A percentile compares a stretch with the other conserved stretches of the same genome.
phyloP scores from a whole-genome alignment of 2,113 vertebrate genomes.

The Dromas ardeola region DNA sequence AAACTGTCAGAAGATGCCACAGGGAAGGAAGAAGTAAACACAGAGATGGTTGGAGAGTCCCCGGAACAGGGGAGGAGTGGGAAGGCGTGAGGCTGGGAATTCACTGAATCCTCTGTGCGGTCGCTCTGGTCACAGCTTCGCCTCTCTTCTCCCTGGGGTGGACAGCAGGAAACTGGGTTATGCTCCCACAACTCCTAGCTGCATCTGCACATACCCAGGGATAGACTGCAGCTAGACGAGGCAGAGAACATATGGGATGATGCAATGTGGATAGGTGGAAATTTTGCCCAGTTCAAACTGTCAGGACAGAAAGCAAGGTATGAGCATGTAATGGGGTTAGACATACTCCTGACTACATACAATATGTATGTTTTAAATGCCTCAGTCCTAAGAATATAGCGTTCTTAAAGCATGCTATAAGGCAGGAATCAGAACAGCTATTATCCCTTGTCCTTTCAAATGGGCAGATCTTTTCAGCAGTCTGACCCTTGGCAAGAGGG shows the following conservation, averaged over 20 bases:
- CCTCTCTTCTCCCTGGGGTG: not conserved
- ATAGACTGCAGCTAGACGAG: not conserved
- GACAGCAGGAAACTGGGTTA: not conserved
- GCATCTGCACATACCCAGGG: not conserved
- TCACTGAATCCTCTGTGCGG: not conserved
- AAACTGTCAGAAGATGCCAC: not conserved
- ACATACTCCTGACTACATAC: not conserved
- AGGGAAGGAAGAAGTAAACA: constrained; percentile 2
- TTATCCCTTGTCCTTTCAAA: not conserved
- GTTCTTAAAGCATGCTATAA: not conserved
- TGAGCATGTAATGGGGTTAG: not conserved
- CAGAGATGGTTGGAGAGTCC: not conserved
- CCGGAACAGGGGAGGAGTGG: not conserved
- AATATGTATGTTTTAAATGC: not conserved
- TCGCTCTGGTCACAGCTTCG: not conserved
- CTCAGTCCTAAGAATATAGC: not conserved
- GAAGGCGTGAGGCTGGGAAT: not conserved
- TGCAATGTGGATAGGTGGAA: not conserved
- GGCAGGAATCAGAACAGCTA: not conserved
- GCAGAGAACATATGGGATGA: not conserved
- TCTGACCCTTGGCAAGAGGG: not conserved
- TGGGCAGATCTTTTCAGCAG: not conserved
- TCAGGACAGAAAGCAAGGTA: not conserved
- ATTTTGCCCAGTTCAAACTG: not conserved
- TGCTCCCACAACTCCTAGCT: not conserved